Conservation (phyloP, 2,888 invertebrate genomes). For the Orchestes rusci region DNA sequence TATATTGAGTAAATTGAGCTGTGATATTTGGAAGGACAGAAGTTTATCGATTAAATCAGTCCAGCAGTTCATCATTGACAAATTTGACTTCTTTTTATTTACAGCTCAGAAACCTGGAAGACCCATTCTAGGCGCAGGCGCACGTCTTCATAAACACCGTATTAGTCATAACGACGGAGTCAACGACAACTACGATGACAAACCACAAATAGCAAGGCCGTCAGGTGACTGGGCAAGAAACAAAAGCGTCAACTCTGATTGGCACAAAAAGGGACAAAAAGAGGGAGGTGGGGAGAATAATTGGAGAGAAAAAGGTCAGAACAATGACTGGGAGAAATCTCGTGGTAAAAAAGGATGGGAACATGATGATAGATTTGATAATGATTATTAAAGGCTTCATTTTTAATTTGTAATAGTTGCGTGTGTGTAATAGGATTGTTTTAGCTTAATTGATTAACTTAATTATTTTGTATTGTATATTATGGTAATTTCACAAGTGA, state of each 20-base stretch:
- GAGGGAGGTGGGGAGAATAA: constrained; percentile 29
- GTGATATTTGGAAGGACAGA: constrained; percentile 2
- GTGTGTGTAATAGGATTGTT: neutral
- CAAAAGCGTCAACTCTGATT: constrained; percentile 14
- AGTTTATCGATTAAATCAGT: no score
- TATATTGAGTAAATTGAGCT: no score
- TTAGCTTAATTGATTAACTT: no score
- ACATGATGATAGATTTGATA: constrained; percentile 42
- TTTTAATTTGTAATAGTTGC: no score
- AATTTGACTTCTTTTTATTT: no score
- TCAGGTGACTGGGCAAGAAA: constrained; percentile 25
- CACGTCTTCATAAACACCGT: constrained; percentile 33
- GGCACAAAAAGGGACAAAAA: constrained; percentile 29
- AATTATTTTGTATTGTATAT: no score
- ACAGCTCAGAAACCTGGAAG: constrained; percentile 34
- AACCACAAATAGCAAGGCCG: no score
- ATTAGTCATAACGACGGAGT: constrained; percentile 17
- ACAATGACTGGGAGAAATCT: constrained; percentile 24
- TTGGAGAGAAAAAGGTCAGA: constrained; percentile 18
- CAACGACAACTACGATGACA: constrained; percentile 27
- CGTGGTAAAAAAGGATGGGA: constrained; percentile 38
- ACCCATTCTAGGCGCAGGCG: constrained; percentile 41
- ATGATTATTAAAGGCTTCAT: no score
- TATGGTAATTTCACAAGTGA: no score
- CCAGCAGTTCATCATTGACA: no score